Conservation (phyloP, 2,888 invertebrate genomes). For the Chymomyza caudatula region DNA sequence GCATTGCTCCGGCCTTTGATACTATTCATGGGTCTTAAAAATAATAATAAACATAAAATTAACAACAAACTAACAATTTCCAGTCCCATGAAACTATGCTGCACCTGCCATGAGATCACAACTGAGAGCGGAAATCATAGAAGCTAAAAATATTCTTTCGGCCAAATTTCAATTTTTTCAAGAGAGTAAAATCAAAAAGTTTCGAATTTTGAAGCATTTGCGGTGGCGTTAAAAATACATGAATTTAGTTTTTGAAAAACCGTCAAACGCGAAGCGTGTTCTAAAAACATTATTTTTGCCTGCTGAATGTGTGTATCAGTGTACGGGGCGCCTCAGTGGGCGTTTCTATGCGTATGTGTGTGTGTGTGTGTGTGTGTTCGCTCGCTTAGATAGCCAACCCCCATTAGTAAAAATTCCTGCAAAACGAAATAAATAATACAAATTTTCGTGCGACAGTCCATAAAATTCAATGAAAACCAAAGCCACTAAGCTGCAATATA, state of each 20-base stretch:
- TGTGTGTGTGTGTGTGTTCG: constrained; percentile 7
- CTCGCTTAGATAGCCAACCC: background rate
- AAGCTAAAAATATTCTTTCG: constrained; percentile 66
- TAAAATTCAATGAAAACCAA: constrained; percentile 22
- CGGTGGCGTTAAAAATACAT: constrained; percentile 61
- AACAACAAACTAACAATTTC: constrained; percentile 15
- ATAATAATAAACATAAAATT: constrained; percentile 27
- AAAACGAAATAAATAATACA: constrained; percentile 11
- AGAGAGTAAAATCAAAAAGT: constrained; percentile 23
- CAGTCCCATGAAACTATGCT: constrained; percentile 63
- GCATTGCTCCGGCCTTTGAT: background rate
- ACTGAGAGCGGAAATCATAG: constrained; percentile 18
- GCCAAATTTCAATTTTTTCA: constrained; percentile 65
- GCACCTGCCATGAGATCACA: constrained; percentile 64
- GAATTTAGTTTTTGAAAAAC: constrained; percentile 70
- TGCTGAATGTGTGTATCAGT: constrained; percentile 23
- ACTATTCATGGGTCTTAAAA: background rate
- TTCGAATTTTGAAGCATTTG: constrained; percentile 54
- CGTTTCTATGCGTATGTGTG: constrained; percentile 14
- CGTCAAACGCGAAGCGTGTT: constrained; percentile 64
- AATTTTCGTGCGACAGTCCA: constrained; percentile 34
- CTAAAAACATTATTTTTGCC: background rate
- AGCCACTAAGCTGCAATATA: background rate
- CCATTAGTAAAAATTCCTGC: background rate
- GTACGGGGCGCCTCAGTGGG: constrained; percentile 20